Base-by-base conservation (phyloP, 2,113 vertebrate genomes). In the Cyanoliseus patagonus region DNA sequence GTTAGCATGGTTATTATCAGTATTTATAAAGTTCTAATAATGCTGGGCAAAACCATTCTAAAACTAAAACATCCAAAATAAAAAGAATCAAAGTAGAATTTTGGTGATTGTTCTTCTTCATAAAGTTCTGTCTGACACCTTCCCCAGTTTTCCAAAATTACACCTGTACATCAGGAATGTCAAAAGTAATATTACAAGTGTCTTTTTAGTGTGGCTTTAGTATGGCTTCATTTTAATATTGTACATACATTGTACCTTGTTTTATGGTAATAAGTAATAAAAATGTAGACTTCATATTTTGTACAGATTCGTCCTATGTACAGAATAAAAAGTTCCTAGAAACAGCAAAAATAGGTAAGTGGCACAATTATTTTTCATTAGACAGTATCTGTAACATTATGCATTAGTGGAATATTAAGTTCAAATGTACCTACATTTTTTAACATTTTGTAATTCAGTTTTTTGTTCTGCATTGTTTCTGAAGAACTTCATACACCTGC, bases 241-340 rank as follows among this genome's bases (percentile, higher is more conserved):
- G 99, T 99, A 99, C 98, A 99, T 99, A 99, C 98, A 98, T 98
- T 99, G 98, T 99, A 99, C 98, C 98, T 99, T 99, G 98, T 99
- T 99, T 99, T 99, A 99, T 98, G 98, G 98, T 99, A 99, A 98
- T 98, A 98, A 98, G 98, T 99, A 98, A 98, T 99, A 99, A 98
- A 99, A 99, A 98, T 98, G 98, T 99, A 99, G 99, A 99, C 98
- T 99, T 99, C 98, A 98, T 99, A 99, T 99, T 99, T 99, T 99
- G 99, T 99, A 99, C 98, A 99, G 99, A 98, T 98, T 98, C 86
- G 97, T 99, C 98, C 98, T 97, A 98, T 99, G 99, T 99, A 99
- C 99, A 99, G 98, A 99, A 98, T 98, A 96, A 98, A 98, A 98
- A 94, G 93, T 98, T 98, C 97, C 96, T 98, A 98, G 98, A 98